A percentile compares a stretch with the other conserved stretches of the same genome.
These are phyloP conservation scores for Actinia tenebrosa DNA, from an alignment of 64 coral and sea anemone genomes.

Conservation along the genomic window DNA sequence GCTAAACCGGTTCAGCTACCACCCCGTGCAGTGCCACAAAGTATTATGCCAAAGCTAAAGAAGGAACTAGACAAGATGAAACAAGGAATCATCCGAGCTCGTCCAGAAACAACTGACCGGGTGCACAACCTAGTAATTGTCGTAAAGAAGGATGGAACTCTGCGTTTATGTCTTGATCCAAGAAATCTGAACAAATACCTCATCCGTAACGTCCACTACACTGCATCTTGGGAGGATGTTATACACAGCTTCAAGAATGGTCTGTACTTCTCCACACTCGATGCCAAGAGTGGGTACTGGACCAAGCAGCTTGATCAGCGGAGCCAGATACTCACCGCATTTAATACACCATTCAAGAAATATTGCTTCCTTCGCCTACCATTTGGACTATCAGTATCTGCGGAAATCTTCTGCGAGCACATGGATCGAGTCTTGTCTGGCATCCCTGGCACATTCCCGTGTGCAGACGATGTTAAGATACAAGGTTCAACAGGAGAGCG, in stretches of 20 bases:
- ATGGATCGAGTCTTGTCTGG: slow-evolving; percentile 38
- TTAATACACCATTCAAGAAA: slow-evolving; percentile 42
- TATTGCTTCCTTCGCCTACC: slow-evolving; percentile 55
- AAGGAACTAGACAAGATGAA: no score
- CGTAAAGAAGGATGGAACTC: slow-evolving; percentile 29
- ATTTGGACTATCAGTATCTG: slow-evolving; percentile 48
- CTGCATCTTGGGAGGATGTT: no score
- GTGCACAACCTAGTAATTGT: no score
- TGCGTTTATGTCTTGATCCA: no score
- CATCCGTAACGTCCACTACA: no score
- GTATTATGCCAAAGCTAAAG: not conserved
- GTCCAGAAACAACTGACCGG: no score
- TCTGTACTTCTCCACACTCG: slow-evolving; percentile 45
- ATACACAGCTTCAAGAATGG: slow-evolving; percentile 34
- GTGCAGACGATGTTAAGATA: no score
- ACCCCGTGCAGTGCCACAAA: not conserved
- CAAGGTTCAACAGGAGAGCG: no score
- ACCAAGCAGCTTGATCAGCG: slow-evolving; percentile 57
- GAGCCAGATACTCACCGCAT: slow-evolving; percentile 50
- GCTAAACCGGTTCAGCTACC: not conserved
- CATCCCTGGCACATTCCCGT: not conserved
- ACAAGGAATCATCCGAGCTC: no score
- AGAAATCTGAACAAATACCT: no score
- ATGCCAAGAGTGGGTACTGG: slow-evolving; percentile 58
- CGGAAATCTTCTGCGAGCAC: slow-evolving; percentile 67